Conservation (phyloP, 2,797 vertebrate genomes). For the Hypotaenidia philippensis region DNA sequence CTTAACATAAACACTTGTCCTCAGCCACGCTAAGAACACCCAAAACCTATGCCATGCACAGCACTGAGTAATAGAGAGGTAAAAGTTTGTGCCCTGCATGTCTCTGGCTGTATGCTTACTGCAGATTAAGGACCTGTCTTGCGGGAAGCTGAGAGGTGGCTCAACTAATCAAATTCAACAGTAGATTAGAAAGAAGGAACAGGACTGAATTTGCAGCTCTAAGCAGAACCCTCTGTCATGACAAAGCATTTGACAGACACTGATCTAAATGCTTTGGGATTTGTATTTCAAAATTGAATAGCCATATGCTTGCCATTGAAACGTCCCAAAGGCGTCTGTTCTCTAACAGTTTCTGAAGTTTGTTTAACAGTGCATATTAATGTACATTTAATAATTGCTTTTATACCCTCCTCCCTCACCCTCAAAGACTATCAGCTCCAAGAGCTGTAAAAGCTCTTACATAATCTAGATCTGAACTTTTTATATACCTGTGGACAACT, state of each 20-base stretch:
- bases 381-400: background rate
- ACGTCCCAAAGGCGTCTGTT: constrained; percentile 17
- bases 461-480: background rate
- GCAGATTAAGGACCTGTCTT: background rate
- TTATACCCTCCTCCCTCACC: background rate
- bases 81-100: background rate
- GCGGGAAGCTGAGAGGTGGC: background rate
- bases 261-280: constrained; percentile 34
- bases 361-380: constrained; percentile 8
- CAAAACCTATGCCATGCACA: background rate
- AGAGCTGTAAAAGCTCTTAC: background rate
- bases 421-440: background rate
- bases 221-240: background rate
- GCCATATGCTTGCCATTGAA: background rate
- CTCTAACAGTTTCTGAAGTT: constrained; percentile 3
- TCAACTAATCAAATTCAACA: constrained; percentile 11
- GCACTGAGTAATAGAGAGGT: background rate
- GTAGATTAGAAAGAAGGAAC: background rate
- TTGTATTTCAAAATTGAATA: background rate
- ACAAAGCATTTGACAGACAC: constrained; percentile 13
- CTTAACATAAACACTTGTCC: background rate
- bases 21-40: background rate
- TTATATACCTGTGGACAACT: background rate
- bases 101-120: background rate
- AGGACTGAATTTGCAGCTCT: background rate